Evolutionary conservation across 2,888 invertebrate genomes (phyloP).

Genomic region (Osedax fenrisi): DNA sequence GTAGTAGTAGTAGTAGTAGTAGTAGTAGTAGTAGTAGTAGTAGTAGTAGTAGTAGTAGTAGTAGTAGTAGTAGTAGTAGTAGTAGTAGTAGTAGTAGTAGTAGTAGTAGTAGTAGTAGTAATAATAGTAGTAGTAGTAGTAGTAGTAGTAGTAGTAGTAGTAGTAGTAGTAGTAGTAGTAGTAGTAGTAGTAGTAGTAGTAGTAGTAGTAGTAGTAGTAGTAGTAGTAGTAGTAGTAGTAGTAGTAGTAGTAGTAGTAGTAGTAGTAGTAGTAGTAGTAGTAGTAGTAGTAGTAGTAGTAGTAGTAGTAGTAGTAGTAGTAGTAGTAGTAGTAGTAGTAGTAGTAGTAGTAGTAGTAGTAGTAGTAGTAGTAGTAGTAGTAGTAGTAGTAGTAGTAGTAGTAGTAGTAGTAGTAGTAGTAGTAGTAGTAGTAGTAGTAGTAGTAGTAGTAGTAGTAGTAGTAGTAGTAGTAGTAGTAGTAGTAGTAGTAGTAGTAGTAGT

Average conservation of each 20-base stretch:
- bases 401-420: slow-evolving; percentile 2
- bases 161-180: slow-evolving; percentile 2
- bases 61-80: background rate
- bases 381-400: background rate
- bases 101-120: slow-evolving; percentile 2
- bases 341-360: slow-evolving; percentile 2
- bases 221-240: slow-evolving; percentile 2
- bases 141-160: background rate
- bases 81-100: slow-evolving; percentile 2
- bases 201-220: background rate
- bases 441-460: slow-evolving; percentile 2
- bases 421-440: slow-evolving; percentile 2
- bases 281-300: slow-evolving; percentile 2
- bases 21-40: slow-evolving; percentile 2
- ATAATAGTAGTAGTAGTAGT: background rate
- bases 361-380: slow-evolving; percentile 2
- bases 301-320: background rate
- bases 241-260: slow-evolving; percentile 2
- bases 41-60: background rate
- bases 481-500: too few species aligned
- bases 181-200: background rate
- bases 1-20: background rate
- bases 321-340: slow-evolving; percentile 2
- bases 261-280: background rate
- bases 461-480: background rate